Conservation (phyloP, 2,797 vertebrate genomes). For the Xiphorhynchus erythropygius region DNA sequence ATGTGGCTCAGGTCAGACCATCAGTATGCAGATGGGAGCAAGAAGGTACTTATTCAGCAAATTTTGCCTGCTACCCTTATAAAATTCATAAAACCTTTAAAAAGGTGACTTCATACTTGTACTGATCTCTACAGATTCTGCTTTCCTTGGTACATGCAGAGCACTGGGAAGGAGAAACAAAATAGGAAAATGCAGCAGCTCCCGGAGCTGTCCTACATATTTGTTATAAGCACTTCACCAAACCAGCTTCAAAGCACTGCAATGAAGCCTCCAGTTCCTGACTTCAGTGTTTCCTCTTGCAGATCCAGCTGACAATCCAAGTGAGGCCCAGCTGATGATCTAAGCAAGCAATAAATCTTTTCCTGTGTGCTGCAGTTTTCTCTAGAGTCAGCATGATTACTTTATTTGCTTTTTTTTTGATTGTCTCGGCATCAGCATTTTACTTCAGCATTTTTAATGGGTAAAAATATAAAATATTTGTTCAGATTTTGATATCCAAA, state of each 20-base stretch:
- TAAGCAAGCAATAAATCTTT: not conserved
- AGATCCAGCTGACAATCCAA: not conserved
- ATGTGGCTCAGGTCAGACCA: not conserved
- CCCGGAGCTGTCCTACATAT: not conserved
- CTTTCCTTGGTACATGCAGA: not conserved
- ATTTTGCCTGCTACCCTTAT: not conserved
- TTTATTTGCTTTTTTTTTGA: not conserved
- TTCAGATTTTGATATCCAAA: not conserved
- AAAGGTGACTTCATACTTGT: not conserved
- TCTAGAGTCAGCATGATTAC: not conserved
- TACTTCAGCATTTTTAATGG: not conserved
- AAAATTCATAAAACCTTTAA: not conserved
- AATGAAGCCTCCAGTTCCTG: not conserved
- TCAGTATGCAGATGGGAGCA: not conserved
- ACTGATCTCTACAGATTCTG: not conserved
- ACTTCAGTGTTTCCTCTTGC: not conserved
- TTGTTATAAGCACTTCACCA: not conserved
- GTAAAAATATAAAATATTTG: not conserved
- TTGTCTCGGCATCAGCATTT: not conserved
- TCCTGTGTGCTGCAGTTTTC: not conserved
- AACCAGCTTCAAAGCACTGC: not conserved
- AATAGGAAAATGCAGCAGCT: not conserved
- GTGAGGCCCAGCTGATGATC: not conserved
- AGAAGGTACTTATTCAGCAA: not conserved
- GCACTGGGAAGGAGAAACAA: not conserved